Evolutionary conservation across 2,888 invertebrate species (phyloP), one percentile per base, ranked within the genome.

Genomic region (Aproaerema taeniolella): DNA sequence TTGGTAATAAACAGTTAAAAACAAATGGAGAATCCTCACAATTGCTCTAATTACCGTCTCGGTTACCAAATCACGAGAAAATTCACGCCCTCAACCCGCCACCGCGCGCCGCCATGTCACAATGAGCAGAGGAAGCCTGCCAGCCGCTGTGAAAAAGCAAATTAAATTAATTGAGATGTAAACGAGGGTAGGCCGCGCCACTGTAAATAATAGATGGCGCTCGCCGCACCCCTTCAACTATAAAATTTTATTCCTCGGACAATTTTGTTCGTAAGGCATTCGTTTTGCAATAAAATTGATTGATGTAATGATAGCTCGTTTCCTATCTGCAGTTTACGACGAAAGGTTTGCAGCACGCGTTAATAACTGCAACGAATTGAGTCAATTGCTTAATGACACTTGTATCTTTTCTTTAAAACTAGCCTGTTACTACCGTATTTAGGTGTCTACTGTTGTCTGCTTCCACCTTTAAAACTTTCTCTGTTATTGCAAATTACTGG

Each of bases 101-200:
- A 74, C 72, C 77, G 72, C 70, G 67, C 73, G 73, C 71, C 78
- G 72, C 69, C 67, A 73, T 73, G 70, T 76, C 67, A 76, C 76
- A 79, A 76, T 74, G 69, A 71, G 69, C 77, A 72, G 74, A 76
- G 77, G 83, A 82, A 83, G 78, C 81, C 82, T 71, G 12, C 30
- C 14, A 37, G 25, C 28, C 28, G 16, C 29, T 29, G 78, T 80
- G 78, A 82, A 83, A 81, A 83, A 80, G 78, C 80, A 82, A 85
- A 83, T 82, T 83, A 83, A 83, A 76, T 83, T 81, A 81, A 79
- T 82, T 81, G 82, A 79, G 78, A 78, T 79, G 77, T 82, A 81
- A 83, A 81, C 80, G 80, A 80, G 81, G 79, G 81, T 76, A 69
- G 68, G 61, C 67, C 56, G 58, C 61, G 60, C 67, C 58, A 61